Evolutionary conservation across 37 sponge, comb jelly and placozoan species (phyloP).

Genomic region (Theonella swinhoei): DNA sequence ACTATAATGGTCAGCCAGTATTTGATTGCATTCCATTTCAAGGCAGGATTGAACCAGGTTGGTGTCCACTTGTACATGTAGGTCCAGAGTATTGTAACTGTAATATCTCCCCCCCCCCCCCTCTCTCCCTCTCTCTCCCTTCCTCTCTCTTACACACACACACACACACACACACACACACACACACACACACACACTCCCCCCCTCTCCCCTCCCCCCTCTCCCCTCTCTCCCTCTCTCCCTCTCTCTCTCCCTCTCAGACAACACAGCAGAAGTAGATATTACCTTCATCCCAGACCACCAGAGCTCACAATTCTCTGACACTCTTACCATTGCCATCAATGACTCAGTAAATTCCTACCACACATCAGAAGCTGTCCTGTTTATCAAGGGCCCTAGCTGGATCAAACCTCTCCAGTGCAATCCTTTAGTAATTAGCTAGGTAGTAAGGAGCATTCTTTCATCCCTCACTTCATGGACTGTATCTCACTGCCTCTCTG

Average conservation of each 20-base stretch:
- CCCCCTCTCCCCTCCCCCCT: too few species aligned
- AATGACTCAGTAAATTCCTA: conserved; percentile 37
- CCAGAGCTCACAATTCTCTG: conserved; percentile 45
- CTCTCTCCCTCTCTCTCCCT: too few species aligned
- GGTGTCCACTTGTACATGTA: background rate
- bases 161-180: too few species aligned
- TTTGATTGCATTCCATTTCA: conserved; percentile 48
- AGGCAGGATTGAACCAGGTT: conserved; percentile 49
- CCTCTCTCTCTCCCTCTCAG: background rate
- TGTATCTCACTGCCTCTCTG: background rate
- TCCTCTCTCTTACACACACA: too few species aligned
- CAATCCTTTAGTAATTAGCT: too few species aligned
- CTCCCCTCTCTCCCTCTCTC: too few species aligned
- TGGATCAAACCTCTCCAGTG: too few species aligned
- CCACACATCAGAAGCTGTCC: too few species aligned
- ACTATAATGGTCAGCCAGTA: conserved; percentile 40
- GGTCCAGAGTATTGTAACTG: background rate
- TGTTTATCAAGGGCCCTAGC: too few species aligned
- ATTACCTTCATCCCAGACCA: conserved; percentile 78
- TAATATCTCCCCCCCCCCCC: too few species aligned
- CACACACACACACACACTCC: too few species aligned
- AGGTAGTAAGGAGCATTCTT: too few species aligned
- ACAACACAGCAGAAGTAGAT: conserved; percentile 20
- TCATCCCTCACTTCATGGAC: background rate
- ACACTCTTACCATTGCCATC: conserved; percentile 32